phyloP scores from a whole-genome alignment of 2,797 vertebrate species.

The Antennarius maculatus region DNA sequence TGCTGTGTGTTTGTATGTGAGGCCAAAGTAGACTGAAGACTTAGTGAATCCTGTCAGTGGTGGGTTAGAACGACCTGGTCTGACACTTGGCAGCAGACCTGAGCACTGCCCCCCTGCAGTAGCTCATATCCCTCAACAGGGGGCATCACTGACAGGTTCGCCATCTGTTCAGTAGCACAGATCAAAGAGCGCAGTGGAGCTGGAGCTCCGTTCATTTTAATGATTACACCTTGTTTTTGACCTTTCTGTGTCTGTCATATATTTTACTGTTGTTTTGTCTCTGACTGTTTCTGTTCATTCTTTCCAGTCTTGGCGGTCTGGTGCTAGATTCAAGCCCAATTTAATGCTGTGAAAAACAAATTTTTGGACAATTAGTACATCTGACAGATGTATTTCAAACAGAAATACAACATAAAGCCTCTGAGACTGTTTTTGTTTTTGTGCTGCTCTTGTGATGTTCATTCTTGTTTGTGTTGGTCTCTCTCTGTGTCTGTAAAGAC shows the following conservation, averaged over 20 bases:
- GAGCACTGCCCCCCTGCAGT: conserved; percentile 58
- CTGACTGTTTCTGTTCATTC: conserved; percentile 41
- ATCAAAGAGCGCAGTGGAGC: conserved; percentile 22
- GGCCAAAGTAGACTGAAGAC: conserved; percentile 6
- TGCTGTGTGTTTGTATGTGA: conserved; percentile 2
- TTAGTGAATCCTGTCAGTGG: conserved; percentile 13
- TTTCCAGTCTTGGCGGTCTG: conserved; percentile 49
- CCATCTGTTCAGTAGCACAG: conserved; percentile 74
- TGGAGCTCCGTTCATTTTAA: neutral
- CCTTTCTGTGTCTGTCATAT: conserved; percentile 36
- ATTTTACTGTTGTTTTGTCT: conserved; percentile 22
- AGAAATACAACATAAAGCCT: conserved; percentile 42
- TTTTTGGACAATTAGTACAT: neutral
- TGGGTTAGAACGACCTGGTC: conserved; percentile 28
- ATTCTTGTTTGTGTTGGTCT: conserved; percentile 79
- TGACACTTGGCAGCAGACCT: conserved; percentile 58
- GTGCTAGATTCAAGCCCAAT: conserved; percentile 26
- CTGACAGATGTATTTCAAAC: neutral
- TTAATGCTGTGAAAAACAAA: neutral
- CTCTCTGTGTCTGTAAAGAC: conserved; percentile 87
- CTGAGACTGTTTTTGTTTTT: conserved; percentile 40
- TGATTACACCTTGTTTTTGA: conserved; percentile 24
- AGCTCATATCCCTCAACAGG: conserved; percentile 67
- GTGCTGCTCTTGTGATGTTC: conserved; percentile 46
- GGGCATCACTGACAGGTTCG: conserved; percentile 62